Conservation (phyloP, 2,888 invertebrate genomes). For the Oscheius sp. region DNA sequence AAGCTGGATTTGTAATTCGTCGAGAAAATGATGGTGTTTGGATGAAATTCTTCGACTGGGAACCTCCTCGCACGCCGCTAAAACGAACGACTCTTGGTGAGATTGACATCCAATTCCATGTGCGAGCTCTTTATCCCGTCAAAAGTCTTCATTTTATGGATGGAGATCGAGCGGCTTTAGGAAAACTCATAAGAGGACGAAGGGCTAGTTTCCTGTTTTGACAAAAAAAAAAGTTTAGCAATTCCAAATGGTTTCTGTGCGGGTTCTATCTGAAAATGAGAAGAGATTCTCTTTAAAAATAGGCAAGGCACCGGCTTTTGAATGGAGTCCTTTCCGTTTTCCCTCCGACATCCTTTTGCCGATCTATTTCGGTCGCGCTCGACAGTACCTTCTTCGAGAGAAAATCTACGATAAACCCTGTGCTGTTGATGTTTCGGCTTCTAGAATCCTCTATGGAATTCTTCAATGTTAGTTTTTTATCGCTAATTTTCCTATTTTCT, state of each 20-base stretch:
- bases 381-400: not conserved
- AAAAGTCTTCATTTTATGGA: constrained; percentile 8
- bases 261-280: not conserved
- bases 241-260: constrained; percentile 1
- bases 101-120: not conserved
- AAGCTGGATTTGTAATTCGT: constrained; percentile 9
- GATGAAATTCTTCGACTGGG: constrained; percentile 20
- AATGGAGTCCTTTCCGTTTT: constrained; percentile 2
- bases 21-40: not conserved
- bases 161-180: constrained; percentile 8
- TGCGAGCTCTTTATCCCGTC: not conserved
- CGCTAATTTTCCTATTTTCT: not conserved
- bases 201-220: not conserved
- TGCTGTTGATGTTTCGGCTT: not conserved
- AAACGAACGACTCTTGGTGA: constrained; percentile 1
- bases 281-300: not conserved
- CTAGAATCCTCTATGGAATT: constrained; percentile 1
- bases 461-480: not conserved
- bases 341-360: constrained; percentile 24
- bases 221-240: not conserved
- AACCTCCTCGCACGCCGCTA: not conserved
- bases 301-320: not conserved
- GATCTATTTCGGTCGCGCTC: constrained; percentile 7
- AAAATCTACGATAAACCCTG: not conserved
- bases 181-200: not conserved